Conservation (phyloP, 2,888 invertebrate species). For the Amorpha juglandis region DNA sequence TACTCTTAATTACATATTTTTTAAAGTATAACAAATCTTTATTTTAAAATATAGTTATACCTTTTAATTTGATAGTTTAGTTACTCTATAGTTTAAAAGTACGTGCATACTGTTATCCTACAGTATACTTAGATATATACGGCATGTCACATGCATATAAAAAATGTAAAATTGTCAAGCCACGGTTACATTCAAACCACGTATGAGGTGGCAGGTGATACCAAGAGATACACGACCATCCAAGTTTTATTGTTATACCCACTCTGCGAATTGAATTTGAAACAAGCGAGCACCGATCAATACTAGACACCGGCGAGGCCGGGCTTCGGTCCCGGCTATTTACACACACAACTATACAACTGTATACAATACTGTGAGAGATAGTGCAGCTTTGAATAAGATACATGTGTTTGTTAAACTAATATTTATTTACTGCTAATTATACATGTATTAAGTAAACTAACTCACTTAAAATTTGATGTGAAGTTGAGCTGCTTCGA, state of each 20-base stretch:
- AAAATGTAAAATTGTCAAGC: constrained; percentile 20
- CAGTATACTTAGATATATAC: too few species aligned
- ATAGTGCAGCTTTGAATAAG: background rate
- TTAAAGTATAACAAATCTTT: too few species aligned
- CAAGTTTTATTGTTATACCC: constrained; percentile 80
- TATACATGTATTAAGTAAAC: too few species aligned
- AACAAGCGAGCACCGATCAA: constrained; percentile 71
- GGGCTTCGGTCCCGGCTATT: constrained; percentile 28
- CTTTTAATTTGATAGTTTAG: too few species aligned
- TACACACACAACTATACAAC: constrained; percentile 22
- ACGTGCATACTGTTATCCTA: too few species aligned
- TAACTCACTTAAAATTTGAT: too few species aligned
- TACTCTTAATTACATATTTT: too few species aligned
- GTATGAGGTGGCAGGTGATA: constrained; percentile 74
- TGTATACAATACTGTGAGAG: background rate
- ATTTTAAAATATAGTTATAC: too few species aligned
- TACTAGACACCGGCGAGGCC: constrained; percentile 45
- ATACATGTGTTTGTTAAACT: background rate
- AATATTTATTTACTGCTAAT: too few species aligned
- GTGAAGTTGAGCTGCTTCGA: too few species aligned
- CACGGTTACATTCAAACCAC: constrained; percentile 62
- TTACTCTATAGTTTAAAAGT: too few species aligned
- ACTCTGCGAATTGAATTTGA: constrained; percentile 83
- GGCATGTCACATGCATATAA: background rate
- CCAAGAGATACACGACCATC: constrained; percentile 67